phyloP scores from a whole-genome alignment of 2,888 invertebrate genomes.

The Eledona agricola region DNA sequence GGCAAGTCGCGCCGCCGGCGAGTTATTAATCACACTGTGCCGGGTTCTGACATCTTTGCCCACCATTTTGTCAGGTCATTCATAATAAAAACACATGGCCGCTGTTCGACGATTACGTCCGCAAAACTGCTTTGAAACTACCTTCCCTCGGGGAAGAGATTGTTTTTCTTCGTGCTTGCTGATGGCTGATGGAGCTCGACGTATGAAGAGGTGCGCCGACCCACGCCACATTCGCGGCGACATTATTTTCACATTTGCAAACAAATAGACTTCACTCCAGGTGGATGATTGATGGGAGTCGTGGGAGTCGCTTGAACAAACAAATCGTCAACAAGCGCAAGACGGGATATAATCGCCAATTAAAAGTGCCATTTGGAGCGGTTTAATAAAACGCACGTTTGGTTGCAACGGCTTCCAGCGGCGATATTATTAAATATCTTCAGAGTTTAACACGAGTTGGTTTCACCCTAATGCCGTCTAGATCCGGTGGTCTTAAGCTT shows the following conservation, averaged over 20 bases:
- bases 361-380: conserved; percentile 12
- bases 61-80: conserved; percentile 59
- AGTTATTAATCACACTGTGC: conserved; percentile 56
- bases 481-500: conserved; percentile 36
- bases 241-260: no score
- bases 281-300: background rate
- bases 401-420: conserved; percentile 13
- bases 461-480: conserved; percentile 31
- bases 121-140: conserved; percentile 3
- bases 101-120: conserved; percentile 33
- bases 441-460: conserved; percentile 39
- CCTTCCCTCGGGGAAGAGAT: no score
- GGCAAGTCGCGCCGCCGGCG: conserved; percentile 53
- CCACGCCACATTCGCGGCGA: no score
- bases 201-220: no score
- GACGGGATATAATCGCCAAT: no score
- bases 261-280: no score
- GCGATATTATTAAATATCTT: conserved; percentile 42
- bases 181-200: no score
- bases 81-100: conserved; percentile 58
- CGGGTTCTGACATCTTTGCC: conserved; percentile 58
- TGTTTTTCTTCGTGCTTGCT: no score
- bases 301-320: conserved; percentile 4
- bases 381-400: conserved; percentile 36
- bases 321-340: no score